These are phyloP conservation scores for Sipunculus nudus DNA, from an alignment of 2,888 invertebrate genomes.

Conservation along the genomic window DNA sequence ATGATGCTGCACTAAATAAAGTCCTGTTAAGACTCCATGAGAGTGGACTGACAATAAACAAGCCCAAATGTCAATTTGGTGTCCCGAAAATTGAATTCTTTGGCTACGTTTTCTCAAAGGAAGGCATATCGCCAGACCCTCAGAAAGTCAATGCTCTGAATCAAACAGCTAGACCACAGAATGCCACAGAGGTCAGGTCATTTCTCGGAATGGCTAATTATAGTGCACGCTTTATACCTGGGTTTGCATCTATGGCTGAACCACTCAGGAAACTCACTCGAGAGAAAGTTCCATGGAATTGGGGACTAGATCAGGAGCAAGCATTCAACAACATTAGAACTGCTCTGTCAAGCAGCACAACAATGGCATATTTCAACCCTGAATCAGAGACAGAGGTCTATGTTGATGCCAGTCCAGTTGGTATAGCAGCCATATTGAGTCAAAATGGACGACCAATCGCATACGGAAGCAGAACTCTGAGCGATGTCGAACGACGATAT, in stretches of 20 bases:
- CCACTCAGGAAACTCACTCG: constrained; percentile 40
- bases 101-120: constrained; percentile 6
- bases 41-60: constrained; percentile 23
- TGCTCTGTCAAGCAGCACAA: neutral
- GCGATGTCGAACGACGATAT: constrained; percentile 3
- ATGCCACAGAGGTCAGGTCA: constrained; percentile 36
- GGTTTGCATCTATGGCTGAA: constrained; percentile 34
- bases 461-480: neutral
- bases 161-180: constrained; percentile 31
- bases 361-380: constrained; percentile 36
- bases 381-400: constrained; percentile 25
- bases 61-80: constrained; percentile 22
- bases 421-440: constrained; percentile 39
- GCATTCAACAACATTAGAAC: constrained; percentile 32
- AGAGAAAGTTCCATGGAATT: constrained; percentile 33
- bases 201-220: constrained; percentile 44
- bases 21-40: constrained; percentile 20
- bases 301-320: constrained; percentile 28
- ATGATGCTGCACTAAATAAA: constrained; percentile 15
- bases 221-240: constrained; percentile 40
- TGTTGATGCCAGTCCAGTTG: constrained; percentile 41
- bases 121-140: constrained; percentile 31
- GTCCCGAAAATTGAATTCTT: neutral
- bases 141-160: constrained; percentile 37
- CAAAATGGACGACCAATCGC: constrained; percentile 23